Evolutionary conservation across 2,113 vertebrate species (phyloP).

Genomic region (Canis aureus): DNA sequence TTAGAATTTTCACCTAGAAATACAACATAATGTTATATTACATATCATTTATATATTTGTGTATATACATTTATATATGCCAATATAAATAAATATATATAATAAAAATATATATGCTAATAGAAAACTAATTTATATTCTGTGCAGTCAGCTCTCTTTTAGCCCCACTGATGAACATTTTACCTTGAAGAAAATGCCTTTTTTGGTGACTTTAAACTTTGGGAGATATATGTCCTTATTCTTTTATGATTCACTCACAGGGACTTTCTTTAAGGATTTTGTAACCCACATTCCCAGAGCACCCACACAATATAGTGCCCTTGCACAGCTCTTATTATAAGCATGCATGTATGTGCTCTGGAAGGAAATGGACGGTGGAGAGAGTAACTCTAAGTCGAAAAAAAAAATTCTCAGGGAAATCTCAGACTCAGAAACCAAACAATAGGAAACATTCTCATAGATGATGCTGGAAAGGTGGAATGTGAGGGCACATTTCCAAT

Average conservation of each 20-base stretch:
- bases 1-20: neutral
- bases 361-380: neutral
- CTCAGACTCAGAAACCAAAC: neutral
- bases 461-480: neutral
- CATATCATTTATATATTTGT: neutral
- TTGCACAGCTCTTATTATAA: neutral
- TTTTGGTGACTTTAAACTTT: conserved; percentile 16
- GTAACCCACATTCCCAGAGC: neutral
- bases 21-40: neutral
- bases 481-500: neutral
- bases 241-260: neutral
- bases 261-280: neutral
- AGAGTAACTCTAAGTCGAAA: neutral
- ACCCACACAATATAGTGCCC: neutral
- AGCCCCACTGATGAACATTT: neutral
- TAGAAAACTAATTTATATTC: neutral
- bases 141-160: neutral
- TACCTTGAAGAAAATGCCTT: neutral
- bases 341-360: accelerated
- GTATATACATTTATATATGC: neutral
- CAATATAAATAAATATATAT: neutral
- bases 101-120: too few species aligned
- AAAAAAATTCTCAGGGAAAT: neutral
- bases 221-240: neutral
- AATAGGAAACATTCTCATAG: neutral